Base-by-base conservation (phyloP, 1,140 invertebrate species). In the Ladona fulva region DNA sequence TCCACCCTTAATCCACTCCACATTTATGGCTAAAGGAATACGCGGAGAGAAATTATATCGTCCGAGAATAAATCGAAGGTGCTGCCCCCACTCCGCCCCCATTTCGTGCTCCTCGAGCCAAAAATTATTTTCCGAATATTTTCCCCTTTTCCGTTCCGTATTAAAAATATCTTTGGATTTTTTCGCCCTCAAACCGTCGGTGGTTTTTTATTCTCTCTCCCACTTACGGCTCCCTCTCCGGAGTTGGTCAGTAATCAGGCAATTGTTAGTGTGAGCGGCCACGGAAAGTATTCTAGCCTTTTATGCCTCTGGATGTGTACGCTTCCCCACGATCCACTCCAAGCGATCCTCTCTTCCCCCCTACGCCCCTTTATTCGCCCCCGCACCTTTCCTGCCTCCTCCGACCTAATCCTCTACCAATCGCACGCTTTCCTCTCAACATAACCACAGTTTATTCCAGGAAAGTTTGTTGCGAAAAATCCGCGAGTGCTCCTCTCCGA, bases 1-100 rank as follows among this genome's bases (percentile, higher is more conserved):
- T 66, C 14, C 52, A 3, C 52, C 52, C 52, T 66, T 66, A 66
- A 66, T 66, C n/a, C 52, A 16, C 16, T 66, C 52, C 52, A 66
- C 52, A 19, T 66, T 22, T 66, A 66, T 66, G 52, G 16, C 52
- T 22, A 22, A 66, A 16, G 52, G 52, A 19, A 52, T 11, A 52
- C 44, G 44, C 44, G 44, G 19, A 66, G 52, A 66, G n/a, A 66
- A 66, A 66, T 66, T 66, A 66, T 66, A 66, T 66, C 52, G 52
- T 16, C 52, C 52, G 52, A 66, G 14, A 66, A 66, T 66, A 66
- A 66, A 66, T 66, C 16, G 52, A 66, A 66, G 52, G 52, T 66
- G 52, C n/a, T 66, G 52, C 52, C 12, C n/a, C n/a, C n/a, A n/a
- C n/a, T n/a, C n/a, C n/a, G n/a, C n/a, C n/a, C 52, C 52, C 12